These are phyloP conservation scores for Saccostrea glomerata DNA, from an alignment of 1,140 invertebrate species.

Conservation along the genomic window DNA sequence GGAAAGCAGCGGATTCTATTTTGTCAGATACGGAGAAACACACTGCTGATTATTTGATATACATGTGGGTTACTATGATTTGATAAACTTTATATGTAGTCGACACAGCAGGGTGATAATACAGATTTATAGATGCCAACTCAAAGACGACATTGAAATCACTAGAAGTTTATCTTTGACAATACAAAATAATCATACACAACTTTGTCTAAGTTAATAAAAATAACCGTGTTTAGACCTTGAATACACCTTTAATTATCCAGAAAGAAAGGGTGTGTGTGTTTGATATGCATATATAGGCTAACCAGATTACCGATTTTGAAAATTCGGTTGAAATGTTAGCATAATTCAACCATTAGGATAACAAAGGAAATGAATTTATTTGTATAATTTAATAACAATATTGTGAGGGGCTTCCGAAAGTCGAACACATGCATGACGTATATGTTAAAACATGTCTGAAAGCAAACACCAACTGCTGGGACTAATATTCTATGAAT, in stretches of 20 bases:
- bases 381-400: neutral
- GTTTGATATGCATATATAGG: neutral
- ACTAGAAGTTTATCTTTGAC: too few species aligned
- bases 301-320: slow-evolving; percentile 6
- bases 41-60: too few species aligned
- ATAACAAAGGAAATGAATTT: neutral
- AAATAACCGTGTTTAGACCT: neutral
- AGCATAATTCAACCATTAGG: neutral
- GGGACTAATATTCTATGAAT: neutral
- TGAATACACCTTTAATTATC: neutral
- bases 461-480: neutral
- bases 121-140: too few species aligned
- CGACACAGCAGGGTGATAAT: too few species aligned
- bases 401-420: neutral
- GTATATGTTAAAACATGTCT: neutral
- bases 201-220: too few species aligned
- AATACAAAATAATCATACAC: too few species aligned
- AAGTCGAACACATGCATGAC: neutral
- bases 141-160: too few species aligned
- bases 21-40: too few species aligned
- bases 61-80: too few species aligned
- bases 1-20: too few species aligned
- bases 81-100: too few species aligned
- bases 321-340: neutral
- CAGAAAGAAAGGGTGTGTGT: neutral